Conservation (phyloP, 2,797 vertebrate species). For the Hypotaenidia philippensis region DNA sequence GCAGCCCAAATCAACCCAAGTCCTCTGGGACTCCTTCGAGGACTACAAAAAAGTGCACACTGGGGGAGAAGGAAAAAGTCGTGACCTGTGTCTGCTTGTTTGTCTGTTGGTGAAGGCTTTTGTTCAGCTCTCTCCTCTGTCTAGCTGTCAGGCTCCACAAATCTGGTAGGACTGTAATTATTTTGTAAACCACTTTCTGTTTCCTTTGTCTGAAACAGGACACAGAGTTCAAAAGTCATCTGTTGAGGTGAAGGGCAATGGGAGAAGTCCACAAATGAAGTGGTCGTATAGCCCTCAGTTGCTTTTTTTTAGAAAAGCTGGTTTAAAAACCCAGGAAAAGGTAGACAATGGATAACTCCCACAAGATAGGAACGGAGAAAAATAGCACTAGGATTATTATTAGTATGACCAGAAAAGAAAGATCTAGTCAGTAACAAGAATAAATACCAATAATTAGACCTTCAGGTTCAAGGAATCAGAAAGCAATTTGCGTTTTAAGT, state of each 20-base stretch:
- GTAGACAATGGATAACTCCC: not conserved
- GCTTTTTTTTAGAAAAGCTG: not conserved
- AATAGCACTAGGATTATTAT: not conserved
- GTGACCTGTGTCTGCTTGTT: not conserved
- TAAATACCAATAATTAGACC: not conserved
- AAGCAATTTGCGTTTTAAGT: conserved; percentile 16
- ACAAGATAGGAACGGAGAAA: not conserved
- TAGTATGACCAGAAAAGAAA: not conserved
- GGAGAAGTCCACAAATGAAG: not conserved
- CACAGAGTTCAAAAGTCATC: not conserved
- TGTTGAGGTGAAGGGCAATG: not conserved
- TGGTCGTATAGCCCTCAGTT: not conserved
- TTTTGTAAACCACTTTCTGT: not conserved
- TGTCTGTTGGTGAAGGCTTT: not conserved
- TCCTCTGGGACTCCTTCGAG: not conserved
- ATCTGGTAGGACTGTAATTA: not conserved
- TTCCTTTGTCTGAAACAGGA: not conserved
- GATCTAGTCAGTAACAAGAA: not conserved
- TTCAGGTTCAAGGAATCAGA: not conserved
- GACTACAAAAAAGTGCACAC: not conserved
- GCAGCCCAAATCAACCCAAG: not conserved
- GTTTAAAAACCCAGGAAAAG: not conserved
- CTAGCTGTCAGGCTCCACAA: not conserved
- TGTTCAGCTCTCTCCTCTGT: not conserved
- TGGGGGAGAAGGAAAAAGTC: not conserved